A percentile compares a stretch with the other conserved stretches of the same genome.
Evolutionary conservation across 2,888 invertebrate genomes (phyloP).

Genomic region (Notodonta ziczac): DNA sequence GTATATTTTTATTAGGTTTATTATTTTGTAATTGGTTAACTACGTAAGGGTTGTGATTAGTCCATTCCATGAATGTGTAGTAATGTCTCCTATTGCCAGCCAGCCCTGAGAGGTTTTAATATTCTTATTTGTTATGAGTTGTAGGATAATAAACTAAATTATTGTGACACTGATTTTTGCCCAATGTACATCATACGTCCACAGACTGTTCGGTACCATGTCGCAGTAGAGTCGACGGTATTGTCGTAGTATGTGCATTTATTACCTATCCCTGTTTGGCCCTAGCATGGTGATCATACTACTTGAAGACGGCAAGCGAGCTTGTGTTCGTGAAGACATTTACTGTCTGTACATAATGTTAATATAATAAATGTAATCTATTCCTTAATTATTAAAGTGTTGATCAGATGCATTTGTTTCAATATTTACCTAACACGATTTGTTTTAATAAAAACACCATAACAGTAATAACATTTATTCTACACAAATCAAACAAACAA

Average conservation of each 20-base stretch:
- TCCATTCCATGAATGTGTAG: slow-evolving; percentile 29
- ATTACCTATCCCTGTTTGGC: too few species aligned
- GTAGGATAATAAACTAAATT: neutral
- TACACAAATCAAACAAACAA: neutral
- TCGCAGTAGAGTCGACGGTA: too few species aligned
- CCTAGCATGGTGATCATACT: too few species aligned
- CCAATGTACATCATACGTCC: too few species aligned
- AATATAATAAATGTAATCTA: neutral
- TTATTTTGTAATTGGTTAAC: neutral
- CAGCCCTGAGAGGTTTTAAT: slow-evolving; percentile 21
- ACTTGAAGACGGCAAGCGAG: too few species aligned
- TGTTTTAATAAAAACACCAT: too few species aligned
- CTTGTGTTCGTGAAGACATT: neutral
- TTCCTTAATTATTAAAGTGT: slow-evolving; percentile 57
- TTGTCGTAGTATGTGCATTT: too few species aligned
- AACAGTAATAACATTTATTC: neutral
- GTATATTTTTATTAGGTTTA: neutral
- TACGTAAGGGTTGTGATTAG: slow-evolving; percentile 23
- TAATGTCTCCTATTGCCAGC: neutral
- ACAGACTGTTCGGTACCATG: too few species aligned
- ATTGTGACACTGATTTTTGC: too few species aligned
- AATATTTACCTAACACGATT: neutral
- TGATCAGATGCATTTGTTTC: slow-evolving; percentile 42
- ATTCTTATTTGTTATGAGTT: slow-evolving; percentile 26
- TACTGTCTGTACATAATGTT: neutral